Base-by-base conservation (phyloP, 2,113 vertebrate genomes). In the Symphodus melops region DNA sequence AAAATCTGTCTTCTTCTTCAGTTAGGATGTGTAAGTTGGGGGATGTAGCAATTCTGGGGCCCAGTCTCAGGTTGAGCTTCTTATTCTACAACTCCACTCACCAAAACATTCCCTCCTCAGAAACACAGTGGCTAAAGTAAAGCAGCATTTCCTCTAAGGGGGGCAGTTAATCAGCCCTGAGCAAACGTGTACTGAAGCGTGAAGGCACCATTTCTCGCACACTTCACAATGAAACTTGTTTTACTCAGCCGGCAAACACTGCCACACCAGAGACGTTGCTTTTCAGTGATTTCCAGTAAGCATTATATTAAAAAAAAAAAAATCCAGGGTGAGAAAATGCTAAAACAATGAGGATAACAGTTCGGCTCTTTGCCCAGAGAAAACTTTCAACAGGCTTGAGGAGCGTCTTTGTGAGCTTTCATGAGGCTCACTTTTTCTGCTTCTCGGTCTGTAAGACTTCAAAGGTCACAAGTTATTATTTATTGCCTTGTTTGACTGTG, bases 381-480 rank as follows among this genome's bases (percentile, higher is more conserved):
- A 81, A 21, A 63, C 61, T 78, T 83, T 75, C 56, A 52, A 64
- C 69, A 59, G 46, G 21, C 67, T 55, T 1, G 16, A 66, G 37
- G 33, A 63, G 61, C 13, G n/a, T 63, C 49, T 53, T 68, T 65
- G 59, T 51, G 33, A 51, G 39, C 66, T 51, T 19, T 51, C 4
- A 42, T 54, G 71, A 79, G 48, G 62, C 62, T 56, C 68, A 42
- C 25, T 82, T 53, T 81, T 51, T 33, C 25, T 54, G 75, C 72
- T 81, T 85, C 67, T 78, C 54, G 33, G 58, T 63, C 80, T 72
- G 65, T 61, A 66, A 53, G 56, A 74, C 82, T 87, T 71, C 72
- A 88, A 89, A 92, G 91, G 90, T 92, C 89, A 91, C 76, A 77
- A 86, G 89, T 91, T 90, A 91, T 91, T 91, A 89, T 92, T 92